Base-by-base conservation (phyloP, 1,140 invertebrate genomes). In the Centruroides sculpturatus region DNA sequence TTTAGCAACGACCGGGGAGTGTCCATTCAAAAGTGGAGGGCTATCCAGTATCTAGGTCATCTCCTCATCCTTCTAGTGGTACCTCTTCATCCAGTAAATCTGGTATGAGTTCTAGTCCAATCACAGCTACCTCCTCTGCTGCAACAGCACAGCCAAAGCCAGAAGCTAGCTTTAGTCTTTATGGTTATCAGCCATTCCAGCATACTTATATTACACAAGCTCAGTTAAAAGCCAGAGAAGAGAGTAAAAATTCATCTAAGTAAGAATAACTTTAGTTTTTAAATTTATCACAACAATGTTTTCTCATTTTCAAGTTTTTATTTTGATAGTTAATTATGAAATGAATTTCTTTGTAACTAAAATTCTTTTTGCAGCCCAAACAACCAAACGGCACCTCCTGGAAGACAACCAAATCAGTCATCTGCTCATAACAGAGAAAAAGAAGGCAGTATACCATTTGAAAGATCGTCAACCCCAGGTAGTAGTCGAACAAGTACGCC, bases 101-200 rank as follows among this genome's bases (percentile, higher is more conserved):
- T 49, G 58, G 53, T 35, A 13, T 63, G 13, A 36, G 55, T n/a
- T 58, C 58, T 57, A 63, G 62, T 63, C 58, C 62, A 23, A 36
- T 63, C 41, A 41, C 41, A 41, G 41, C 41, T 41, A 41, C 41
- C 41, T 47, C 48, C 51, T 56, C 62, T 36, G 47, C 58, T 47
- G 35, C 55, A 41, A 51, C 50, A 13, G 54, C 77, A n/a, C 71
- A 84, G 36, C 81, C 81, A 47, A 83, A 86, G 72, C 80, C 80
- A 35, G 85, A 89, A 70, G 81, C 85, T 5, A 85, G 83, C 69
- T 84, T 85, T 66, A 83, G 79, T 62, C 71, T 85, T 54, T 86
- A 84, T 70, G 80, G 80, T 36, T 85, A 85, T 71, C 79, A 81
- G 59, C 77, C 79, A 11, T 85, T 84, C 68, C 83, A 83, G 64